Base-by-base conservation (phyloP, 2,113 vertebrate species). In the Sceloporus tristichus region DNA sequence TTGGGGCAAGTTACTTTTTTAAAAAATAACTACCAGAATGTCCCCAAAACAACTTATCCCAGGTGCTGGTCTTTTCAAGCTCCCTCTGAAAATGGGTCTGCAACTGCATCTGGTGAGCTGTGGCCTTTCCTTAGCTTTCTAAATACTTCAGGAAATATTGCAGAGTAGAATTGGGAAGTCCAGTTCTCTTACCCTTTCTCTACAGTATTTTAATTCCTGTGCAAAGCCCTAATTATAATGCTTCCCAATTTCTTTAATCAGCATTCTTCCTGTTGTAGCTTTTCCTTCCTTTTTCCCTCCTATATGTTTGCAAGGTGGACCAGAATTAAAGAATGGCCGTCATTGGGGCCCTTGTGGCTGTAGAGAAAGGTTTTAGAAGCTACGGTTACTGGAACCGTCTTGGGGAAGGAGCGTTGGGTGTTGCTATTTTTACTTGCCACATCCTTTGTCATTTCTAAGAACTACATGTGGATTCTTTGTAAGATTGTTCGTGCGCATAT, bases 361-460 rank as follows among this genome's bases (percentile, higher is more conserved):
- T 3, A 68, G 85, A 83, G 38, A 3, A 73, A 29, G 8, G 56
- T 71, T 82, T 76, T 77, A 42, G 87, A 77, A 87, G 81, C 91
- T 2, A 82, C 0, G 0, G 81, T 94, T 91, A 85, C 85, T 80
- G 91, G 93, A 92, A 93, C 86, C 40, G 0, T 86, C 5, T 1
- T 54, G 65, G 88, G 91, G 91, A 79, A 18, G 86, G 89, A 89
- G 91, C 76, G 91, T 77, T 27, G 91, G 94, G 93, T 38, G 94
- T 94, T 94, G 92, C 91, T 94, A 94, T 95, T 94, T 95, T 95
- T 81, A 87, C 93, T 96, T 85, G n/a, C 97, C 97, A 97, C 97
- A 97, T 97, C 97, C 97, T 97, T 96, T 96, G 94, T 65, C 94
- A 94, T 96, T 97, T 97, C 97, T 97, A 94, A 97, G 97, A 97